Percentiles rank a stretch among this genome's conserved stretches.
These are phyloP conservation scores for Dasysyrphus tricinctus DNA, from an alignment of 2,888 invertebrate species.

Conservation along the genomic window DNA sequence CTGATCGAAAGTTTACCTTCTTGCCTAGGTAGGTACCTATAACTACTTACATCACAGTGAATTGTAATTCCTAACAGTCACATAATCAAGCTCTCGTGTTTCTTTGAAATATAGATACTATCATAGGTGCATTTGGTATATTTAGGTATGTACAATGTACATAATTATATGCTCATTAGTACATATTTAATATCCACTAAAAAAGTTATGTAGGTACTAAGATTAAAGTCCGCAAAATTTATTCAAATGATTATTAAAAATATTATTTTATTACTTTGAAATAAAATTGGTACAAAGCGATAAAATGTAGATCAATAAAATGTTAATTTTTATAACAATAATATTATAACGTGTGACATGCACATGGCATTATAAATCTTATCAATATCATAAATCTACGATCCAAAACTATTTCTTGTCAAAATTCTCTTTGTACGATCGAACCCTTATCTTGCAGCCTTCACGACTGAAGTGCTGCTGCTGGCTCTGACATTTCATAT, in stretches of 20 bases:
- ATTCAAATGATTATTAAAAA: not conserved
- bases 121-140: too few relatives aligned
- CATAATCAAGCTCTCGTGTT: not conserved
- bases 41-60: not conserved
- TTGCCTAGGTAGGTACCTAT: too few relatives aligned
- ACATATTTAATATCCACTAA: too few relatives aligned
- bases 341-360: not conserved
- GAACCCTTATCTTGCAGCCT: not conserved
- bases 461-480: not conserved
- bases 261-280: not conserved
- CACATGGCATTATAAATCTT: not conserved
- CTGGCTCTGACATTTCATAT: not conserved
- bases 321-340: not conserved
- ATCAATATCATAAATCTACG: not conserved
- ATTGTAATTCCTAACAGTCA: not conserved
- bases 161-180: too few relatives aligned
- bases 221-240: not conserved
- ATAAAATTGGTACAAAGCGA: not conserved
- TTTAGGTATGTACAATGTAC: too few relatives aligned
- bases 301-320: not conserved
- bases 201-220: too few relatives aligned
- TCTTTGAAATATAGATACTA: not conserved
- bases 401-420: not conserved
- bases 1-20: too few relatives aligned
- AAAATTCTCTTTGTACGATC: not conserved